Evolutionary conservation across 1,140 invertebrate species (phyloP).

Genomic region (Macrosteles quadrilineatus): DNA sequence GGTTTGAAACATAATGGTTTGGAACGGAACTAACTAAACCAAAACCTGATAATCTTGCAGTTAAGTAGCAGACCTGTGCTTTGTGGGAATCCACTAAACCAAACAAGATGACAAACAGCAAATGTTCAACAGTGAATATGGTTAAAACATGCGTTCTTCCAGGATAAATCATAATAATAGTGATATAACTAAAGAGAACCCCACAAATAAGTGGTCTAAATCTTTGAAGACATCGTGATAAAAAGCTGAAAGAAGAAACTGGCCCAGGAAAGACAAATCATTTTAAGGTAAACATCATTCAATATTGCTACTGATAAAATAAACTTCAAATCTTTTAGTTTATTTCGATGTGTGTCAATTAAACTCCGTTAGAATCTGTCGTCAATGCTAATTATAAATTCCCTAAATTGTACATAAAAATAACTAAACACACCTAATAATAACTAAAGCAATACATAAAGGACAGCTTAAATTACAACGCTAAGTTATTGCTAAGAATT

Average conservation of each 20-base stretch:
- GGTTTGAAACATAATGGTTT: background rate
- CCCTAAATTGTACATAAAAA: background rate
- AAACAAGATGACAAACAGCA: background rate
- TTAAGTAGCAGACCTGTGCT: background rate
- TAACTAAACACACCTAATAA: background rate
- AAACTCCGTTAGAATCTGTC: background rate
- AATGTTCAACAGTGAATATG: conserved; percentile 2
- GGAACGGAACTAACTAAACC: background rate
- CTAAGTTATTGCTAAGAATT: conserved; percentile 14
- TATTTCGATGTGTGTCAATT: background rate
- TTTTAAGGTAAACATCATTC: conserved; percentile 11
- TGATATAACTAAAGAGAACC: background rate
- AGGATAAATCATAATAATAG: conserved; percentile 8
- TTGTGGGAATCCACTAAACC: background rate
- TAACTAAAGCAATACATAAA: background rate
- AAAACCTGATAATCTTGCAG: background rate
- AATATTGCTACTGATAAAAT: conserved; percentile 22
- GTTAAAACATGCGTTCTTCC: conserved; percentile 14
- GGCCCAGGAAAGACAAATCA: conserved; percentile 17
- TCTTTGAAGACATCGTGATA: background rate
- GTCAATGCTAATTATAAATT: conserved; percentile 25
- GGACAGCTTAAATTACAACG: background rate
- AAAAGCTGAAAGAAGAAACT: conserved; percentile 17
- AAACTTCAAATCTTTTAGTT: conserved; percentile 9
- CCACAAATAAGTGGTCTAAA: background rate